These are phyloP conservation scores for Xestobium rufovillosum DNA, from an alignment of 2,888 invertebrate species.

Conservation along the genomic window DNA sequence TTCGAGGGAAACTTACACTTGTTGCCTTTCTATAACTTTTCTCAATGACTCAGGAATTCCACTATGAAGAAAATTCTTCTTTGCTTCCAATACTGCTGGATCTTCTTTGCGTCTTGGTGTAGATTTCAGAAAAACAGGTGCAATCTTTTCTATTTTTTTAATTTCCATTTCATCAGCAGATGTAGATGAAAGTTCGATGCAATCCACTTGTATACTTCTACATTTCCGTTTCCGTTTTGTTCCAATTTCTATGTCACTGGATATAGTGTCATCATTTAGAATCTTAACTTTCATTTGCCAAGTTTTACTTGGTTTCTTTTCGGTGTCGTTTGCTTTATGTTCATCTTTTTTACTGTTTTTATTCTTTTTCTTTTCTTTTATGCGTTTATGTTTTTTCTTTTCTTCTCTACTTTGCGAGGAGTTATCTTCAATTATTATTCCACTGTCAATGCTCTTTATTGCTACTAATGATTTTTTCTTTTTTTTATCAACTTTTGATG, in stretches of 20 bases:
- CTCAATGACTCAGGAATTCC: conserved; percentile 61
- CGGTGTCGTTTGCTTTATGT: too few species aligned
- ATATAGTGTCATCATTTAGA: conserved; percentile 6
- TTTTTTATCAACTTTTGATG: too few species aligned
- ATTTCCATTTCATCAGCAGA: not conserved
- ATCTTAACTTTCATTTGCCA: conserved; percentile 13
- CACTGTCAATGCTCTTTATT: too few species aligned
- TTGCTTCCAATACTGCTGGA: conserved; percentile 53
- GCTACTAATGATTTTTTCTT: too few species aligned
- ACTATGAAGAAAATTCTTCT: conserved; percentile 61
- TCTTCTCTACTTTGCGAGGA: conserved; percentile 5
- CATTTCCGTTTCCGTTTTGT: conserved; percentile 3
- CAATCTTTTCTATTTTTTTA: conserved; percentile 38
- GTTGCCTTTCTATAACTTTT: conserved; percentile 45
- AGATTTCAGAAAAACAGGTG: conserved; percentile 59
- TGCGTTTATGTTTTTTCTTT: conserved; percentile 6
- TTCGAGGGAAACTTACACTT: conserved; percentile 27
- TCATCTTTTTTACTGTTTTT: conserved; percentile 2
- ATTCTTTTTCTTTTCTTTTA: conserved; percentile 5
- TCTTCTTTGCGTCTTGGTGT: conserved; percentile 51
- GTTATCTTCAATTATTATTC: too few species aligned
- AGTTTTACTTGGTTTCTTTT: conserved; percentile 6
- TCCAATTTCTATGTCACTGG: conserved; percentile 3
- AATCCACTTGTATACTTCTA: conserved; percentile 1
- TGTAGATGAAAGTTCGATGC: not conserved